A percentile compares a stretch with the other conserved stretches of the same genome.
Conservation (phyloP, 2,888 invertebrate genomes). For the Ophonus ardosiacus region DNA sequence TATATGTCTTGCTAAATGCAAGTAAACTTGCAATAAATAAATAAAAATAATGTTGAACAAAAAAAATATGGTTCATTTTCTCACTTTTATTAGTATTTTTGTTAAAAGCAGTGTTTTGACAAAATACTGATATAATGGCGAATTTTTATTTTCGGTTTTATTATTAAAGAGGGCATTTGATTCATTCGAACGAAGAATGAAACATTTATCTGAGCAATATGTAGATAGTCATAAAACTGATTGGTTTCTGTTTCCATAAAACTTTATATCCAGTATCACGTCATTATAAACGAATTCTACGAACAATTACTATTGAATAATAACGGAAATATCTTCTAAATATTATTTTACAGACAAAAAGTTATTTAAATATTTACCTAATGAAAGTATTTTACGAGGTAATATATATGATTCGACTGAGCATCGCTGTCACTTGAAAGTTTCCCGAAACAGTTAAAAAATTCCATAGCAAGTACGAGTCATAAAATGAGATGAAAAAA, state of each 20-base stretch:
- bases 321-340: background rate
- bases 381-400: background rate
- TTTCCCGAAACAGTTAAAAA: constrained; percentile 42
- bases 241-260: background rate
- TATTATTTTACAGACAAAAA: background rate
- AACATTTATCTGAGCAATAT: background rate
- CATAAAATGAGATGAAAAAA: constrained; percentile 39
- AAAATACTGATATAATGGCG: too few species aligned
- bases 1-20: too few species aligned
- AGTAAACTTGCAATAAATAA: too few species aligned
- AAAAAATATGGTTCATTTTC: too few species aligned
- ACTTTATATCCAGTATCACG: background rate
- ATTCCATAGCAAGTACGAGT: constrained; percentile 36
- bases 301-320: background rate
- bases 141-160: too few species aligned
- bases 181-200: background rate
- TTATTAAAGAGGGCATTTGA: too few species aligned
- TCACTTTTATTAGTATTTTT: too few species aligned
- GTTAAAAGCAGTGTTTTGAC: too few species aligned
- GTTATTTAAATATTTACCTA: background rate
- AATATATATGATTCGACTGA: background rate
- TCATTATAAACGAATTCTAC: background rate
- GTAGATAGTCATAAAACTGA: background rate
- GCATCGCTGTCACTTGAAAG: constrained; percentile 28
- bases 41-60: too few species aligned